phyloP scores from a whole-genome alignment of 1,140 invertebrate genomes.

The Anastrepha ludens region DNA sequence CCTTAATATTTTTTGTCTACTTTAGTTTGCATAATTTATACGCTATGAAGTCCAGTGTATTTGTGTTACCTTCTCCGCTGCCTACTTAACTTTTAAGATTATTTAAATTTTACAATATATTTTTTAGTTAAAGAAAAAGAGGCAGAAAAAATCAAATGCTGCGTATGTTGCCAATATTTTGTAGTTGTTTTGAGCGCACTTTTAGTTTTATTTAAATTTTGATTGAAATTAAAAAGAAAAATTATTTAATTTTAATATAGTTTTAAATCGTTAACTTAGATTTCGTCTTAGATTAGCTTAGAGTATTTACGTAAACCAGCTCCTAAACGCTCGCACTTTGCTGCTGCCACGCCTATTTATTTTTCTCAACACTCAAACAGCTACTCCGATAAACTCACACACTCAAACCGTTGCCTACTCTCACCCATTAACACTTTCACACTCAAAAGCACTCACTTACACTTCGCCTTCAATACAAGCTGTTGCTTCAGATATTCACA shows the following conservation, averaged over 20 bases:
- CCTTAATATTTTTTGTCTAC: slow-evolving; percentile 26
- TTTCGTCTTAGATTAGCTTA: not conserved
- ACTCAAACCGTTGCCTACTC: no score
- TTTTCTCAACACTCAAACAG: no score
- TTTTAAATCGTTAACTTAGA: not conserved
- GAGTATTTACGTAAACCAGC: not conserved
- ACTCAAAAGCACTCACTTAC: no score
- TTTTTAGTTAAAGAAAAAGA: not conserved
- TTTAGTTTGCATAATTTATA: slow-evolving; percentile 10
- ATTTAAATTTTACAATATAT: not conserved
- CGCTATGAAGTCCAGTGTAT: slow-evolving; percentile 19
- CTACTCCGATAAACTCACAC: no score
- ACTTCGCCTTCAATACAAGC: no score
- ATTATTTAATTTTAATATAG: not conserved
- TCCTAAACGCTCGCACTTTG: no score
- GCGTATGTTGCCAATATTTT: slow-evolving; percentile 19
- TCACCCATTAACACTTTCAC: no score
- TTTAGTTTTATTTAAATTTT: not conserved
- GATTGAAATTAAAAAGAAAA: no score
- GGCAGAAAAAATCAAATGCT: not conserved
- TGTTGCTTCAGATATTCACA: no score
- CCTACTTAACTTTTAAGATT: not conserved
- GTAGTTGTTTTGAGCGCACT: not conserved
- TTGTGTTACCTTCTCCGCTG: slow-evolving; percentile 23
- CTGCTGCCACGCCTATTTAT: no score